Evolutionary conservation across 1,140 invertebrate species (phyloP).

Genomic region (Zaprionus davidi): DNA sequence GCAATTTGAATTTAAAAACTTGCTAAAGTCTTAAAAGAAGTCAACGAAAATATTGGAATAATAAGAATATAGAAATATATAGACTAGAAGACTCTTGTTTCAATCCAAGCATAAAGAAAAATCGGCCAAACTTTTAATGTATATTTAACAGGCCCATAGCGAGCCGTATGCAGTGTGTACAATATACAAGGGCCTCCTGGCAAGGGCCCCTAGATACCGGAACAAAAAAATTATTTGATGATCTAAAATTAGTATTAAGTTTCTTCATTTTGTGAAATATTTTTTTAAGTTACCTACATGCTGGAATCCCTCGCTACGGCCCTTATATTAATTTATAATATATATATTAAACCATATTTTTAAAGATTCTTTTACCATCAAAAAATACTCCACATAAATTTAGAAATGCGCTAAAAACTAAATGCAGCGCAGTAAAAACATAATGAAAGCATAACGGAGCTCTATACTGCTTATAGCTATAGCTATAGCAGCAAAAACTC

Average conservation of each 20-base stretch:
- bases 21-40: constrained; percentile 6
- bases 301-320: no score
- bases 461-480: neutral
- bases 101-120: neutral
- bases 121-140: neutral
- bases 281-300: no score
- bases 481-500: neutral
- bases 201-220: no score
- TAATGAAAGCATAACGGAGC: neutral
- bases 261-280: no score
- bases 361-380: neutral
- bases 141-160: neutral
- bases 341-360: neutral
- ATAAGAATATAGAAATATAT: neutral
- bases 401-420: neutral
- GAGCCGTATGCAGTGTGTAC: no score
- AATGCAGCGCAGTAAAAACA: neutral
- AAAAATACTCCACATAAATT: neutral
- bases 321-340: neutral
- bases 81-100: neutral
- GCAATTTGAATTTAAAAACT: constrained; percentile 47
- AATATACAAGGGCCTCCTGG: no score
- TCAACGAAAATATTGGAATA: neutral
- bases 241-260: no score
- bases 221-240: no score